Evolutionary conservation across 64 coral and sea anemone species (phyloP).

Genomic region (Actinia tenebrosa): DNA sequence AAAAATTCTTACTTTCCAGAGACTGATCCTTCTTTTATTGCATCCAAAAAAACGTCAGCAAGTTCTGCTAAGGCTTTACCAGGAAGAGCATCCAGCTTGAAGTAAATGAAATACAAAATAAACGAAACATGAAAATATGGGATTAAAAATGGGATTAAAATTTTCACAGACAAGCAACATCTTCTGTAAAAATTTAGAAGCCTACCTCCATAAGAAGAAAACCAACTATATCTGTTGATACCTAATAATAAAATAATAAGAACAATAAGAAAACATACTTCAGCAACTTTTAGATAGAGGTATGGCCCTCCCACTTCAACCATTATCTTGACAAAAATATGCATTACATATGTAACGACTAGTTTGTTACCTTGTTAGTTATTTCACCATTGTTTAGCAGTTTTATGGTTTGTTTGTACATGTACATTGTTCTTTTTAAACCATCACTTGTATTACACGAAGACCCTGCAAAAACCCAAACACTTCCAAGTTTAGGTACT

Average conservation of each 20-base stretch:
- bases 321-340: too few relatives aligned
- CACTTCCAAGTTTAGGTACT: too few relatives aligned
- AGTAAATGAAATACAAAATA: not conserved
- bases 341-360: not conserved
- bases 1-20: constrained; percentile 67
- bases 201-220: constrained; percentile 77
- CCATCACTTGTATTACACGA: constrained; percentile 61
- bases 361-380: constrained; percentile 54
- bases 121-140: not conserved
- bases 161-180: not conserved
- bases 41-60: constrained; percentile 73
- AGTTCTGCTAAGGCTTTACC: constrained; percentile 58
- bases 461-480: constrained; percentile 38
- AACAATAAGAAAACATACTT: not conserved
- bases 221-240: constrained; percentile 62
- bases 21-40: constrained; percentile 73
- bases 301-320: too few relatives aligned
- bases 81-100: constrained; percentile 62
- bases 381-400: constrained; percentile 69
- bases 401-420: constrained; percentile 64
- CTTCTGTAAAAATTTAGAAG: not conserved
- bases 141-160: not conserved
- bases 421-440: constrained; percentile 50
- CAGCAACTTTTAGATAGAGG: not conserved
- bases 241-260: constrained; percentile 4